These are phyloP conservation scores for Vollenhovia emeryi DNA, from an alignment of 1,140 invertebrate genomes.

Conservation along the genomic window DNA sequence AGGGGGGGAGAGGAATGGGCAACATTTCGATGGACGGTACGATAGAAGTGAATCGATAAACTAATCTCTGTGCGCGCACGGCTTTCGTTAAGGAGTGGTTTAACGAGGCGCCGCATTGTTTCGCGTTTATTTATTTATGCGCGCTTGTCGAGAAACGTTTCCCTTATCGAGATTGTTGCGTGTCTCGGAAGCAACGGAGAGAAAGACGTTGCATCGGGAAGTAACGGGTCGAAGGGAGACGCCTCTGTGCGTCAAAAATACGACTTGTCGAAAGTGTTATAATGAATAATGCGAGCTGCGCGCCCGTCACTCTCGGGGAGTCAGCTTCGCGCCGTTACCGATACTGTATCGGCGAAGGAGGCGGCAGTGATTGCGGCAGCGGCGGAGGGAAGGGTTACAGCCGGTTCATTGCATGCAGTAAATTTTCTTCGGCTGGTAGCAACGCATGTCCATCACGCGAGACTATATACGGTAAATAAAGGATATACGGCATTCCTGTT, in stretches of 20 bases:
- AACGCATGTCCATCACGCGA: conserved; percentile 76
- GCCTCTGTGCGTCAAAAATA: conserved; percentile 70
- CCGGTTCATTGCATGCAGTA: conserved; percentile 82
- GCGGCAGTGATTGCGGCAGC: neutral
- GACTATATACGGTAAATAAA: conserved; percentile 62
- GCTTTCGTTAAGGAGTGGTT: neutral
- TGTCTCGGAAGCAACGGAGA: conserved; percentile 1
- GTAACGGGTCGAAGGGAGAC: conserved; percentile 61
- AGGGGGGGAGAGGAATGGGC: neutral
- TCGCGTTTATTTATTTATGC: conserved; percentile 6
- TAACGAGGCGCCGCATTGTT: neutral
- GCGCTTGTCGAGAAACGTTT: neutral
- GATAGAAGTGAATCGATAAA: neutral
- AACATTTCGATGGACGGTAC: neutral
- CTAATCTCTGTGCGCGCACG: neutral
- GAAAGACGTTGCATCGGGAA: conserved; percentile 28
- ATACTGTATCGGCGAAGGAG: conserved; percentile 43
- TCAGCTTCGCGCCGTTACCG: neutral
- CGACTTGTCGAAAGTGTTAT: conserved; percentile 80
- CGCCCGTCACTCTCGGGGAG: conserved; percentile 22
- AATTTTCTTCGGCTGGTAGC: conserved; percentile 78
- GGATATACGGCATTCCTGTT: conserved; percentile 68
- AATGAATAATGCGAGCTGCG: conserved; percentile 77
- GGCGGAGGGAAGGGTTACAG: conserved; percentile 58
- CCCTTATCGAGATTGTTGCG: neutral